These are phyloP conservation scores for Antennarius striatus DNA, from an alignment of 2,113 vertebrate species.

Conservation along the genomic window DNA sequence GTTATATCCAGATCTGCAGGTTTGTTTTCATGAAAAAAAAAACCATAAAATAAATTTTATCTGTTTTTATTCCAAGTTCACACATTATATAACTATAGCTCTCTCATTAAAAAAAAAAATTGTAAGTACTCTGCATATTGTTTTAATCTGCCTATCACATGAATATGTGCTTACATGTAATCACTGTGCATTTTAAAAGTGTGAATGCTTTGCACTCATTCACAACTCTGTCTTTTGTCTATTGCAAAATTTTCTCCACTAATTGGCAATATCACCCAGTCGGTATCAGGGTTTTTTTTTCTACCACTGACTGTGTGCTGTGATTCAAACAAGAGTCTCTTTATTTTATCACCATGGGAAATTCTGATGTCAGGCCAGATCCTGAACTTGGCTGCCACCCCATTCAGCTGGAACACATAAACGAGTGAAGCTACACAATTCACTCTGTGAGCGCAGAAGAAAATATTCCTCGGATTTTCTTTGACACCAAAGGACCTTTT, in stretches of 20 bases:
- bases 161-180: neutral
- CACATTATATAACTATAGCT: neutral
- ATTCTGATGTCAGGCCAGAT: conserved; percentile 73
- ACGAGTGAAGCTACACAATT: conserved; percentile 60
- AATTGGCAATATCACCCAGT: conserved; percentile 60
- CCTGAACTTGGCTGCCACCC: conserved; percentile 58
- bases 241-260: conserved; percentile 53
- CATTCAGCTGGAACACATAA: conserved; percentile 66
- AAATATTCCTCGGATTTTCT: conserved; percentile 25
- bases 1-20: conserved; percentile 47
- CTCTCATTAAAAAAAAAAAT: no score
- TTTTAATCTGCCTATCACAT: neutral
- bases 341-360: conserved; percentile 63
- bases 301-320: conserved; percentile 46
- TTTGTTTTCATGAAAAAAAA: conserved; percentile 3
- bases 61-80: neutral
- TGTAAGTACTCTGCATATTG: no score
- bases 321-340: conserved; percentile 69
- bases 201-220: conserved; percentile 22
- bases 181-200: conserved; percentile 31
- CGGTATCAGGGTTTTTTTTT: conserved; percentile 37
- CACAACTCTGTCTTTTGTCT: conserved; percentile 38
- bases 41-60: neutral
- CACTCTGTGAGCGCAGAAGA: conserved; percentile 24
- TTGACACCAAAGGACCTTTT: conserved; percentile 18